Evolutionary conservation across 2,113 vertebrate species (phyloP), one percentile per base, ranked within the genome.

Genomic region (Cygnus atratus): DNA sequence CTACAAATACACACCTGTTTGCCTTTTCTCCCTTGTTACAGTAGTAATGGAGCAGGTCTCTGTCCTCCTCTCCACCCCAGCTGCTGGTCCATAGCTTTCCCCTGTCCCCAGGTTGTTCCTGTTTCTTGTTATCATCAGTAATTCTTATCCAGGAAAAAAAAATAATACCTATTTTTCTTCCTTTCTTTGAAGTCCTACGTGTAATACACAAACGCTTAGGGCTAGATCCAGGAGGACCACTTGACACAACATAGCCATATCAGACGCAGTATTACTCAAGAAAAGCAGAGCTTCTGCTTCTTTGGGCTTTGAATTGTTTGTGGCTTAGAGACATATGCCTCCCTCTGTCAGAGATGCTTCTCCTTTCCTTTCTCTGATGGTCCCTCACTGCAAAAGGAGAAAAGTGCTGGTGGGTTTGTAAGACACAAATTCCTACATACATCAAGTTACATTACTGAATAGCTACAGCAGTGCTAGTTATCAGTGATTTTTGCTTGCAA

Each of bases 381-480:
- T 84, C 41, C 84, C 61, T 91, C 63, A 12, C 1, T 88, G 70
- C 77, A 50, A 74, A 85, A 84, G 41, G 62, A 89, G 67, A 48
- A n/a, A 48, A 84, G 61, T 62, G 67, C 59, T 79, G 48, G 50
- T 88, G 82, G 50, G 59, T 81, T 84, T 93, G 57, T 84, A 18
- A 74, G 86, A 84, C 43, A 31, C 65, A 71, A 63, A 54, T 48
- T 5, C 25, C 75, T 93, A 2, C 57, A 81, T 65, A 11, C 80
- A 35, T 13, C 5, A 3, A 67, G 61, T 54, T 90, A 16, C 6
- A 29, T 84, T 92, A 18, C 90, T 93, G 91, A 68, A 13, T 12
- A 81, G 92, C 92, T 84, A 87, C 88, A 90, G 87, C 94, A 90
- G 94, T 79, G 67, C 82, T 83, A 73, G 70, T 81, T 75, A 75